Conservation (phyloP, 2,113 vertebrate genomes). For the Pachycephala philippinensis region DNA sequence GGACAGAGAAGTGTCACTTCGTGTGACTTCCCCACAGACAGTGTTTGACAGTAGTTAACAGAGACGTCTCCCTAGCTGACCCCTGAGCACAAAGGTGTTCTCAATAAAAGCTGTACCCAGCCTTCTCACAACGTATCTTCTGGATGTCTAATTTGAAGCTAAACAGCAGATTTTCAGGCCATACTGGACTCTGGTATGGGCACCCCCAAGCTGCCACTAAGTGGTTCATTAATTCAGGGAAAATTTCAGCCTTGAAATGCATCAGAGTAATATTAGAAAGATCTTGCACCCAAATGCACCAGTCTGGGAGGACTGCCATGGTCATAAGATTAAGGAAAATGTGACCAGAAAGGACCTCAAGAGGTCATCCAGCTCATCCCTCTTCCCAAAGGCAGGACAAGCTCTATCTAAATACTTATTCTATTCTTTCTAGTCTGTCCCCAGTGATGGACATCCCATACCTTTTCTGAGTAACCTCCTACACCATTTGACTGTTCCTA, state of each 20-base stretch:
- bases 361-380: not conserved
- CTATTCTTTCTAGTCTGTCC: not conserved
- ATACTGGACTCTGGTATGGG: not conserved
- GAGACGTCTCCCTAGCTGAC: constrained; percentile 1
- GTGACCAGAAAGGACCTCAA: not conserved
- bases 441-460: not conserved
- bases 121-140: not conserved
- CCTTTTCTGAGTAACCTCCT: not conserved
- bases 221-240: not conserved
- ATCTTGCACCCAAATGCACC: not conserved
- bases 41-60: not conserved
- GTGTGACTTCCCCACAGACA: not conserved
- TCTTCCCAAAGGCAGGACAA: not conserved
- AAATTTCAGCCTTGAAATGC: not conserved
- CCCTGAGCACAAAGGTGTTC: not conserved
- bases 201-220: not conserved
- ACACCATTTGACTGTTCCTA: not conserved
- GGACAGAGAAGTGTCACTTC: not conserved
- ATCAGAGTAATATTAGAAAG: not conserved
- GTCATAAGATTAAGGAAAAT: not conserved
- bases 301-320: not conserved
- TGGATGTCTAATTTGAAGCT: not conserved
- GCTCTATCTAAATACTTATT: not conserved
- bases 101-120: not conserved
- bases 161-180: not conserved